These are phyloP conservation scores for Phyllostomus hastatus DNA, from an alignment of 2,113 vertebrate genomes.

Conservation along the genomic window DNA sequence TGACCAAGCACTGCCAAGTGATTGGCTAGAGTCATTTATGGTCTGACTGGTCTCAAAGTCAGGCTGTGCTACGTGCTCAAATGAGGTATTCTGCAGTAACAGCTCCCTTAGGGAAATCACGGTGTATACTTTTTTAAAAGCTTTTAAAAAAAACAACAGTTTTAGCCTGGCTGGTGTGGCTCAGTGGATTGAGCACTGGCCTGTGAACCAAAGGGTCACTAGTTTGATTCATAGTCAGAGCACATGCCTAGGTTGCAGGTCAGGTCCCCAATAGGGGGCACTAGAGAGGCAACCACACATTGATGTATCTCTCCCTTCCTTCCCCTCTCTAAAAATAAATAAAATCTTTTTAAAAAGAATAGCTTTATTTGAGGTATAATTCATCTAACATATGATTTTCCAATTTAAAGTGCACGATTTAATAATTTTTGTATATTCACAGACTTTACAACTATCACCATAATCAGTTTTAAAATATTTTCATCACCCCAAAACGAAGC, in stretches of 20 bases:
- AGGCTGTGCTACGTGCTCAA: not conserved
- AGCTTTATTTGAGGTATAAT: not conserved
- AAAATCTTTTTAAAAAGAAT: not conserved
- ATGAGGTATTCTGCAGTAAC: not conserved
- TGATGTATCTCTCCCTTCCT: too few species aligned
- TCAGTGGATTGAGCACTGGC: too few species aligned
- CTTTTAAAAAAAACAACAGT: not conserved
- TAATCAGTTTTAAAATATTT: not conserved
- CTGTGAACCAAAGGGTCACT: too few species aligned
- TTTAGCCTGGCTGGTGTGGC: too few species aligned
- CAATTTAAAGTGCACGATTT: not conserved
- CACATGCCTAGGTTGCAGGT: too few species aligned
- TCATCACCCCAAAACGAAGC: not conserved
- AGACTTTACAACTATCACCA: not conserved
- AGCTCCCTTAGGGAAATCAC: not conserved
- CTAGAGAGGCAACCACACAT: too few species aligned
- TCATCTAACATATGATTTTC: too few species aligned
- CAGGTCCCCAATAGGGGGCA: too few species aligned
- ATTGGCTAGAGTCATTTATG: conserved; percentile 17
- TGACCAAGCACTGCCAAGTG: not conserved
- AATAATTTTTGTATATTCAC: not conserved
- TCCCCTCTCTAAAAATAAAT: too few species aligned
- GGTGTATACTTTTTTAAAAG: not conserved
- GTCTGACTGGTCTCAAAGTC: not conserved
- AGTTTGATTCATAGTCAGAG: too few species aligned